Percentiles rank a stretch among this genome's conserved stretches.
phyloP scores from a whole-genome alignment of 2,113 vertebrate species.

The Anthoscopus minutus region DNA sequence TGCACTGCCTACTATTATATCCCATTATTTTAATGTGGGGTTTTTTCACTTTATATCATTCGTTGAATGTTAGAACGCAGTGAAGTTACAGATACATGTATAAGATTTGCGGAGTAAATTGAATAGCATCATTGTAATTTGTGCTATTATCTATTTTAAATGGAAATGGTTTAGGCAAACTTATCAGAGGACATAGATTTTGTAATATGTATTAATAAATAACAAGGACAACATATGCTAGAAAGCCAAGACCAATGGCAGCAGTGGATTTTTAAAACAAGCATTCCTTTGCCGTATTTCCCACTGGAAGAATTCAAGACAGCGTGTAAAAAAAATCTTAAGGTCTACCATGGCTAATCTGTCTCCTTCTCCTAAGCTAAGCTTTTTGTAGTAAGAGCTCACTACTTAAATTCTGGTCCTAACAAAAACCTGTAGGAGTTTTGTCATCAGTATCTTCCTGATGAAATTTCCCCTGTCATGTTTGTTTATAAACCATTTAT shows the following conservation, averaged over 20 bases:
- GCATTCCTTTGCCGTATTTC: background rate
- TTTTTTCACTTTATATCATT: background rate
- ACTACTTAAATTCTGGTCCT: background rate
- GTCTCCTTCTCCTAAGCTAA: background rate
- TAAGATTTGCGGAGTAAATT: background rate
- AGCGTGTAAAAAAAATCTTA: background rate
- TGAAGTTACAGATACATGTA: background rate
- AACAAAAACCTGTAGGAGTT: background rate
- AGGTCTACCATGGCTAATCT: background rate
- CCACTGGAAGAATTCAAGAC: background rate
- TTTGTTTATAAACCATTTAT: background rate
- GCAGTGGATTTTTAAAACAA: background rate
- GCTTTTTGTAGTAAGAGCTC: background rate
- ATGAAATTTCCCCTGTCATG: background rate
- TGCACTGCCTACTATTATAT: background rate
- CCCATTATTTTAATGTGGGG: background rate
- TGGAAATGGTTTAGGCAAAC: background rate
- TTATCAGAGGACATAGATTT: background rate
- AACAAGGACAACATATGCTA: background rate
- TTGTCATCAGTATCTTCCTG: background rate
- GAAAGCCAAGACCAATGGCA: background rate
- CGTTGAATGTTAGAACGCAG: background rate
- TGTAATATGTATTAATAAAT: background rate
- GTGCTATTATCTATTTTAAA: background rate
- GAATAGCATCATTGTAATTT: background rate